Percentiles rank a stretch among this genome's conserved stretches.
phyloP scores from a whole-genome alignment of 2,888 invertebrate genomes.

The Psylliodes chrysocephalus region DNA sequence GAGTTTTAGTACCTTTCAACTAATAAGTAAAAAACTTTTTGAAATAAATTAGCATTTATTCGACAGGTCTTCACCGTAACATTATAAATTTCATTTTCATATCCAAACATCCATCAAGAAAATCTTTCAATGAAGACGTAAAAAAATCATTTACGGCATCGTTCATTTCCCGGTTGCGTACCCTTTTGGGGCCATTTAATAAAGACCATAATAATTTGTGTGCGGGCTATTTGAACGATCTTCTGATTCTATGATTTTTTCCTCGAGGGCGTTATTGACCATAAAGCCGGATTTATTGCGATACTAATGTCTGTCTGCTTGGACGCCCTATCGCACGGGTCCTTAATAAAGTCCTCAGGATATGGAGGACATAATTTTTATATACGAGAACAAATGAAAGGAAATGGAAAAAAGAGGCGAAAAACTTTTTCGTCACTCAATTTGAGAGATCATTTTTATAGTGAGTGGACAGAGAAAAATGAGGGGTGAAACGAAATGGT shows the following conservation, averaged over 20 bases:
- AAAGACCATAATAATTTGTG: slow-evolving; percentile 21
- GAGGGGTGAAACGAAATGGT: too few relatives aligned
- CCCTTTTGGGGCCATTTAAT: slow-evolving; percentile 7
- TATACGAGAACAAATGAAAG: not conserved
- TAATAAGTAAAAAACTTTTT: too few relatives aligned
- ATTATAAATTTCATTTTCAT: too few relatives aligned
- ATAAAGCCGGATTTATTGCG: slow-evolving; percentile 17
- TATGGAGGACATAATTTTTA: slow-evolving; percentile 1
- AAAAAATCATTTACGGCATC: slow-evolving; percentile 11
- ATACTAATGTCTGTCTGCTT: slow-evolving; percentile 15
- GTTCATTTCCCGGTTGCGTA: slow-evolving; percentile 3
- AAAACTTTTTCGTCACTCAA: not conserved
- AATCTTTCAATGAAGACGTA: slow-evolving; percentile 5
- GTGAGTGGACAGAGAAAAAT: too few relatives aligned
- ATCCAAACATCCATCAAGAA: not conserved
- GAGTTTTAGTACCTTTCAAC: too few relatives aligned
- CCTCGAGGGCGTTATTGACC: slow-evolving; percentile 13
- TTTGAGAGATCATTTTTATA: too few relatives aligned
- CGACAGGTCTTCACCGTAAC: too few relatives aligned
- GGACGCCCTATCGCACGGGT: not conserved
- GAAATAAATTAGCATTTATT: too few relatives aligned
- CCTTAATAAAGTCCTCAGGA: slow-evolving; percentile 8
- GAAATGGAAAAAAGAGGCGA: not conserved
- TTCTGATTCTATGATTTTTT: slow-evolving; percentile 18
- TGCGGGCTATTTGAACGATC: slow-evolving; percentile 7